A percentile compares a stretch with the other conserved stretches of the same genome.
These are phyloP conservation scores for Andricus grossulariae DNA, from an alignment of 1,140 invertebrate species.

Conservation along the genomic window DNA sequence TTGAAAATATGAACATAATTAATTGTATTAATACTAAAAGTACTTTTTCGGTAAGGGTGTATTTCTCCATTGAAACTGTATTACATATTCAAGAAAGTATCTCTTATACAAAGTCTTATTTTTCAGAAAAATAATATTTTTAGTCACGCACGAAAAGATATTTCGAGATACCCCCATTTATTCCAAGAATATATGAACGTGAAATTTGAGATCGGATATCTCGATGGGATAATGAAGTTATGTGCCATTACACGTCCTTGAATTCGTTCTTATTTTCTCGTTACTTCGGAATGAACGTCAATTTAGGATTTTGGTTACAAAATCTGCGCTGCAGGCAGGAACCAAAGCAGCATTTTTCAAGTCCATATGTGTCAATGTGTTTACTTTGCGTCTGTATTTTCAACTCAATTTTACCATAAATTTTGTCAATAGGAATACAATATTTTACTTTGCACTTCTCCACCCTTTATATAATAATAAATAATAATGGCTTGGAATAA, in stretches of 20 bases:
- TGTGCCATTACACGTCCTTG: constrained; percentile 1
- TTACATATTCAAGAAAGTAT: too few relatives aligned
- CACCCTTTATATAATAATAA: too few relatives aligned
- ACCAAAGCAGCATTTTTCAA: neutral
- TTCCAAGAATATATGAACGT: neutral
- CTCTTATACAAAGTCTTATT: neutral
- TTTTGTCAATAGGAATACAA: too few relatives aligned
- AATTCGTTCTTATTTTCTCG: constrained; percentile 24
- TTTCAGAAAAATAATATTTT: neutral
- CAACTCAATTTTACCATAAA: too few relatives aligned
- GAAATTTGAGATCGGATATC: constrained; percentile 15
- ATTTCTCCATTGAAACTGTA: neutral
- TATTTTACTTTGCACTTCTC: too few relatives aligned
- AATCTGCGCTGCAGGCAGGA: constrained; percentile 7
- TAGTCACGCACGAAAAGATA: neutral
- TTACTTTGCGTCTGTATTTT: too few relatives aligned
- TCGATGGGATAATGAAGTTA: constrained; percentile 21
- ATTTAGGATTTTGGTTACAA: constrained; percentile 17
- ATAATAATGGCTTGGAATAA: too few relatives aligned
- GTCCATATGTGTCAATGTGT: neutral
- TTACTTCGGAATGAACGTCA: constrained; percentile 11
- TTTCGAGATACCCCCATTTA: constrained; percentile 8
- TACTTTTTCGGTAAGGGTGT: too few relatives aligned
- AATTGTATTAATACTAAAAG: too few relatives aligned
- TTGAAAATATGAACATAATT: too few relatives aligned